These are phyloP conservation scores for Leiothrix lutea DNA, from an alignment of 2,113 vertebrate species.

Conservation along the genomic window DNA sequence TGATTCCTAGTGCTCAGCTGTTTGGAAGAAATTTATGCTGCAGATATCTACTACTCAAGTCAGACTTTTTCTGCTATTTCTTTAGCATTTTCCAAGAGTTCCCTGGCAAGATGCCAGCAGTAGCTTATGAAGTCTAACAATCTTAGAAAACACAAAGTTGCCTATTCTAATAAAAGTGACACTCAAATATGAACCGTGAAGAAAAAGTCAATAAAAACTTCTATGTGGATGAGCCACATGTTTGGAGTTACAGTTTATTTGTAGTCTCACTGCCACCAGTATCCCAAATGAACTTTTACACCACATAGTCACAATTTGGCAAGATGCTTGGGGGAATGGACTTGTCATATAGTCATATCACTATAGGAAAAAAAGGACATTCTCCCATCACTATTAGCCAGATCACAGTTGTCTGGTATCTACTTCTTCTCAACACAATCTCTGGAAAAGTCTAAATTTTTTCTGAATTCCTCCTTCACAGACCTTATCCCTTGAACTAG, in stretches of 20 bases:
- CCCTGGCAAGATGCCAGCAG: not conserved
- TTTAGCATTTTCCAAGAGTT: not conserved
- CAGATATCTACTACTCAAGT: not conserved
- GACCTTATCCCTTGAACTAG: not conserved
- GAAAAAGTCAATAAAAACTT: not conserved
- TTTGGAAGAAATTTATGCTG: not conserved
- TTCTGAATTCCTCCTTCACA: not conserved
- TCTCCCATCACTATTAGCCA: not conserved
- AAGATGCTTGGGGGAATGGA: not conserved
- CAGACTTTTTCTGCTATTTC: not conserved
- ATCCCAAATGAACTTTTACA: not conserved
- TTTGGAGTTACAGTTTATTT: not conserved
- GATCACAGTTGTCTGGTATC: not conserved
- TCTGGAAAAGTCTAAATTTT: not conserved
- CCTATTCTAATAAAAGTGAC: not conserved
- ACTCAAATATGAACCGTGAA: not conserved
- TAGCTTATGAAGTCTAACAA: not conserved
- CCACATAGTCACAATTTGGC: not conserved
- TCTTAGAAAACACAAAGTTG: not conserved
- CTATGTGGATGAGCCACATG: accelerated
- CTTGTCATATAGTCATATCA: not conserved
- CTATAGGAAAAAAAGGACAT: not conserved
- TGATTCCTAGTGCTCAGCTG: not conserved
- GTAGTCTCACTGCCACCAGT: not conserved
- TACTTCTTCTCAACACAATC: not conserved